Conservation (phyloP, 2,113 vertebrate species). For the Brienomyrus longianalis region DNA sequence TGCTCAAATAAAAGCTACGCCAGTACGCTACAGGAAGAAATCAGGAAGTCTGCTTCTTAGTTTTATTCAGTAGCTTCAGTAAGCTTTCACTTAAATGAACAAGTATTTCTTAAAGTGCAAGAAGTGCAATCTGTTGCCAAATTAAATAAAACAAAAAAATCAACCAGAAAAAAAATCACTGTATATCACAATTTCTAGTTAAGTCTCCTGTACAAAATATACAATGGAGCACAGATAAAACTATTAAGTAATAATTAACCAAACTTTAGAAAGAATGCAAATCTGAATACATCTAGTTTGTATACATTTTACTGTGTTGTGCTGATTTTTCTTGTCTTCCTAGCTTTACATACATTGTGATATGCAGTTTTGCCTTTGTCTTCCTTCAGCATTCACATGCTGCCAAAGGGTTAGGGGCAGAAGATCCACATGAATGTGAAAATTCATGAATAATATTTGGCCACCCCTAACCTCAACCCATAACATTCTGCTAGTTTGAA, state of each 20-base stretch:
- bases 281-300: neutral
- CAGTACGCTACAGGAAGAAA: neutral
- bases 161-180: too few species aligned
- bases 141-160: neutral
- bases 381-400: neutral
- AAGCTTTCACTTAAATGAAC: neutral
- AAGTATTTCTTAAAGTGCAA: neutral
- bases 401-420: neutral
- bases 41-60: neutral
- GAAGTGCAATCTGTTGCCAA: neutral
- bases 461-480: neutral
- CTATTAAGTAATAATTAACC: neutral
- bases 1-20: neutral
- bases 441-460: neutral
- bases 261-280: neutral
- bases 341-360: neutral
- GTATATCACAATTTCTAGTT: too few species aligned
- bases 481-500: neutral
- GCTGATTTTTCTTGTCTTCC: too few species aligned
- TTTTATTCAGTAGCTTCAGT: neutral
- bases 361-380: neutral
- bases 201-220: neutral
- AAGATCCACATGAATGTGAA: neutral
- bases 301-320: neutral
- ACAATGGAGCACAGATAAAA: neutral